phyloP scores from a whole-genome alignment of 64 coral and sea anemone genomes.

The Stylophora pistillata region DNA sequence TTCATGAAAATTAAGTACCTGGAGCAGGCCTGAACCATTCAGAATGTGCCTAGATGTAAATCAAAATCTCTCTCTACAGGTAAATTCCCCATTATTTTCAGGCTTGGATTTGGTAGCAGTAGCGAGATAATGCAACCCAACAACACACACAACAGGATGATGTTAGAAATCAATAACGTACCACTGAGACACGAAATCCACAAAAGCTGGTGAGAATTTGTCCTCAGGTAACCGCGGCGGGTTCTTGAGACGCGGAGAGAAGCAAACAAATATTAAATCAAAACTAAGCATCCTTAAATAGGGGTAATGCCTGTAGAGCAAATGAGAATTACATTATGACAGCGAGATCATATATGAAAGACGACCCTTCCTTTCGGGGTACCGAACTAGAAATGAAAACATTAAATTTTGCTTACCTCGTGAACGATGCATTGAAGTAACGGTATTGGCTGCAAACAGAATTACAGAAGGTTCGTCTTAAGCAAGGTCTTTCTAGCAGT shows the following conservation, averaged over 20 bases:
- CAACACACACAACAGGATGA: background rate
- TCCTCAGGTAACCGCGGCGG: slow-evolving; percentile 88
- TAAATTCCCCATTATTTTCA: no score
- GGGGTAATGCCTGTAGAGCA: background rate
- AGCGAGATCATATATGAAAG: no score
- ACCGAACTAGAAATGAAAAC: no score
- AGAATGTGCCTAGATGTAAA: no score
- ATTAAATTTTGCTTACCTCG: slow-evolving; percentile 67
- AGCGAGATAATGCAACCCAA: no score
- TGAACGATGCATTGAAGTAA: slow-evolving; percentile 97
- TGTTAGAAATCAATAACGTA: slow-evolving; percentile 34
- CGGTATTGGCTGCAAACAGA: slow-evolving; percentile 86
- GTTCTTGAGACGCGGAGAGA: slow-evolving; percentile 27
- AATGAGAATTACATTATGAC: no score
- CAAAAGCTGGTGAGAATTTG: slow-evolving; percentile 81
- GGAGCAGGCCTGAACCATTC: no score
- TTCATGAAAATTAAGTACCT: no score
- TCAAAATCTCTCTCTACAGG: no score
- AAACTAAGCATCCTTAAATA: background rate
- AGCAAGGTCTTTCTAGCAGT: background rate
- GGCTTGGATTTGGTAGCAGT: no score
- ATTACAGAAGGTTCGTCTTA: background rate
- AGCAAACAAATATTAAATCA: background rate
- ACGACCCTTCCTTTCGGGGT: no score
- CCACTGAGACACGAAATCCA: slow-evolving; percentile 92